Evolutionary conservation across 2,113 vertebrate species (phyloP), one percentile per base, ranked within the genome.

Genomic region (Etheostoma cragini): DNA sequence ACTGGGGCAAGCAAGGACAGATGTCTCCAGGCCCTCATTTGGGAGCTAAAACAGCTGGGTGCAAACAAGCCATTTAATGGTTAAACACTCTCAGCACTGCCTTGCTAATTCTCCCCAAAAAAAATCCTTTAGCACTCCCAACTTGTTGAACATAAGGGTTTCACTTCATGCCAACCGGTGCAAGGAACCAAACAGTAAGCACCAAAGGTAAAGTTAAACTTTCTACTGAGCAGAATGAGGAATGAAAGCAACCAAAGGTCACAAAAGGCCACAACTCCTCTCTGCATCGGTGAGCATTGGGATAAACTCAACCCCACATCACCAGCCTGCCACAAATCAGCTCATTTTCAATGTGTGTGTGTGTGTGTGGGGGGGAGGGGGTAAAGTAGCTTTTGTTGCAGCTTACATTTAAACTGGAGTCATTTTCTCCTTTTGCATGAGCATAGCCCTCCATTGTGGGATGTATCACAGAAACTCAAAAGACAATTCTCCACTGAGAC

Each of bases 61-160:
- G 89, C 83, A 86, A 93, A 93, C 88, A 90, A 84, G 72, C 80
- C 72, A 87, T 87, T 88, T 86, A 83, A 86, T 82, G 78, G 80
- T 91, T 72, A 83, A 90, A 90, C 78, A 69, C 78, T 58, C 74
- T 90, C 63, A 50, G 72, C 88, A 64, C 57, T 3, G 54, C 68
- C 50, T 52, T 85, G 86, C 85, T 89, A 92, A 92, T 89, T 81
- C 83, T 56, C 54, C 61, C 52, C 19, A 21, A 72, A 74, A 74
- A 80, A 69, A 68, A 22, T 64, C 24, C 50, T 82, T 70, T 26
- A 84, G 26, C 64, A 46, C 78, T 66, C 46, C 1, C 13, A 63
- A 66, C 53, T 83, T 84, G 69, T 86, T 72, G 22, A 56, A 81
- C 50, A 42, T 42, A 7, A 46, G 52, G 19, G 24, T 70, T 42